phyloP scores from a whole-genome alignment of 92 coral and sea anemone species.

The Blastomussa wellsi region DNA sequence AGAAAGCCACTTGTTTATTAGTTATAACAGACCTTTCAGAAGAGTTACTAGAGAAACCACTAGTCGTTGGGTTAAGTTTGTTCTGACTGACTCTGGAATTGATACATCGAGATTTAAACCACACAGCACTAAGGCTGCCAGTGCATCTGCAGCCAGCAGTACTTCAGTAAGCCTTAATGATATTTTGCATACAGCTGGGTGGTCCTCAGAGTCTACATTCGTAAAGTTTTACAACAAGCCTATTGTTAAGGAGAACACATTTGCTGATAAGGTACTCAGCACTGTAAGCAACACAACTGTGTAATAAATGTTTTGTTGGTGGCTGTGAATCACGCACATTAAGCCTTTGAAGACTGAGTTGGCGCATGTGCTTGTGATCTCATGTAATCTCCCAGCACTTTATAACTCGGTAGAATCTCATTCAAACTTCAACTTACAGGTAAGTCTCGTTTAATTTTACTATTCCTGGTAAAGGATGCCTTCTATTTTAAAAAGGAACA shows the following conservation, averaged over 20 bases:
- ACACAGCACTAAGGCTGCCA: constrained; percentile 47
- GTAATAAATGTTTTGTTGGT: not conserved
- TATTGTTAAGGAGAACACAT: constrained; percentile 4
- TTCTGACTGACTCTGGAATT: constrained; percentile 24
- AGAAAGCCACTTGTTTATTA: constrained; percentile 38
- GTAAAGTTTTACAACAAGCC: constrained; percentile 33
- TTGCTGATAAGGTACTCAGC: constrained; percentile 13
- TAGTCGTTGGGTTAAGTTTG: not conserved
- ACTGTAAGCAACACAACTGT: constrained; percentile 21
- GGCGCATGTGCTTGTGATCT: not conserved
- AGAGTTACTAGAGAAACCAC: not conserved
- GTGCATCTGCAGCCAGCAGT: constrained; percentile 44
- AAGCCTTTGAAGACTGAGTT: not conserved
- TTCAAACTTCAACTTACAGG: too few species aligned
- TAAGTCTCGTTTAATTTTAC: too few species aligned
- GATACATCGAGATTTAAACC: constrained; percentile 32
- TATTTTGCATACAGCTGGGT: constrained; percentile 41
- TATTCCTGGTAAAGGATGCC: too few species aligned
- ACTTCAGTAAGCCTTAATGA: constrained; percentile 37
- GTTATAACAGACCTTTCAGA: constrained; percentile 19
- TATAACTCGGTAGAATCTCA: too few species aligned
- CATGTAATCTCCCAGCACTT: too few species aligned
- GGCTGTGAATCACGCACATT: not conserved
- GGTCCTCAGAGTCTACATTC: constrained; percentile 48
- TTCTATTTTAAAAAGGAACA: too few species aligned